Evolutionary conservation across 1,140 invertebrate genomes (phyloP), one percentile per base, ranked within the genome.

Genomic region (Drosophila bocqueti): DNA sequence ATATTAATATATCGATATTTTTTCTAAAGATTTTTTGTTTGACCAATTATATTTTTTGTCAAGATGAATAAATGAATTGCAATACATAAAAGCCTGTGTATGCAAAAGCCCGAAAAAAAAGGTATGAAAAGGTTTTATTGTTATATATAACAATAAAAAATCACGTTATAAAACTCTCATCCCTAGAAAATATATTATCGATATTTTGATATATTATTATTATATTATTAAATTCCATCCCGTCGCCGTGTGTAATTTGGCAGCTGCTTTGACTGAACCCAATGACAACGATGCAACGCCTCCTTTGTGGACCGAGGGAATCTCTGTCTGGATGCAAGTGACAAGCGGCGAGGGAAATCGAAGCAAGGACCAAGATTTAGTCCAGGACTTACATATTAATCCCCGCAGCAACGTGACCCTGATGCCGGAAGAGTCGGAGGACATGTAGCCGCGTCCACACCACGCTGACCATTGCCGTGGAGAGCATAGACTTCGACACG

Each of bases 371-470:
- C 8, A 16, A 10, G 13, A 9, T 8, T 15, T 6, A 34, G 9
- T 10, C 16, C 46, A 43, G 34, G 13, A 42, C 16, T 63, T 34
- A 18, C 57, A 3, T 13, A 2, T 43, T 34, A 21, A 36, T 31
- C 3, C 9, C 15, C 40, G 6, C 9, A 98, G 98, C 93, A 95
- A 94, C 83, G 96, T 99, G 57, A 94, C 94, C 61, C 95, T 99
- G 72, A 95, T 99, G 60, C 97, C 99, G 11, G 99, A 99, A 93
- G 98, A 99, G 93, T 94, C 97, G 4, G 99, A 99, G 94, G 99
- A 99, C 93, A 99, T 99, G 97, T 99, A 98, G 94, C 76, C 95
- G 98, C 93, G 96, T 99, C 13, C 95, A 98, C 90, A 99, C 98
- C 26, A 98, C 96, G 13, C 95, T 99, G 45, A 99, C 98, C 16